These are phyloP conservation scores for Dryadula phaetusa DNA, from an alignment of 2,888 invertebrate species.

Conservation along the genomic window DNA sequence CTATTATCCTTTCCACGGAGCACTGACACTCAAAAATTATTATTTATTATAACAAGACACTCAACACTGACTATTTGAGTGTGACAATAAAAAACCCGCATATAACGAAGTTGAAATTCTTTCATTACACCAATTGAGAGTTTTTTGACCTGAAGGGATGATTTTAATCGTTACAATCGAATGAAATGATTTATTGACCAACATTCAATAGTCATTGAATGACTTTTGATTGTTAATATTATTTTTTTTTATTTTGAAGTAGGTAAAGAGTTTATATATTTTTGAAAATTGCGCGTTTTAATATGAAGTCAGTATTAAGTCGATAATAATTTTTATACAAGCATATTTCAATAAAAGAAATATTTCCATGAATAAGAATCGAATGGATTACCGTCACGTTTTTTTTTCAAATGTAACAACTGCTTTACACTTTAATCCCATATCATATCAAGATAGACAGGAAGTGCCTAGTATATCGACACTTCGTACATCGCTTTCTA, in stretches of 20 bases:
- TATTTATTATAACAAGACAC: constrained; percentile 17
- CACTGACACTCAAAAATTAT: not conserved
- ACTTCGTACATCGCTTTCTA: too few relatives aligned
- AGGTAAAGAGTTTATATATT: too few relatives aligned
- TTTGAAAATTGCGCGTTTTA: too few relatives aligned
- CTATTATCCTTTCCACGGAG: not conserved
- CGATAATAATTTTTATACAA: too few relatives aligned
- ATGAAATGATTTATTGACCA: constrained; percentile 51
- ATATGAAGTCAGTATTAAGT: too few relatives aligned
- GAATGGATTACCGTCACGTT: too few relatives aligned
- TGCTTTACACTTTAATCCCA: too few relatives aligned
- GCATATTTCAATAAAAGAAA: too few relatives aligned
- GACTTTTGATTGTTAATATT: constrained; percentile 19
- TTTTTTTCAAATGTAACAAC: too few relatives aligned
- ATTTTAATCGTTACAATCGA: constrained; percentile 62
- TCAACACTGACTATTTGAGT: constrained; percentile 35
- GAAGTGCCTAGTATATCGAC: too few relatives aligned
- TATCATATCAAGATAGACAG: too few relatives aligned
- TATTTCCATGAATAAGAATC: too few relatives aligned
- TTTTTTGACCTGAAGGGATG: constrained; percentile 70
- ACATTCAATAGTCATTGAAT: constrained; percentile 32
- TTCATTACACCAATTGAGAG: constrained; percentile 71
- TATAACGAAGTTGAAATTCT: constrained; percentile 59
- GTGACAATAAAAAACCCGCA: constrained; percentile 65
- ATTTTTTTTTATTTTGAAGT: not conserved